Conservation (phyloP, 2,113 vertebrate genomes). For the Melanostigma gelatinosum region DNA sequence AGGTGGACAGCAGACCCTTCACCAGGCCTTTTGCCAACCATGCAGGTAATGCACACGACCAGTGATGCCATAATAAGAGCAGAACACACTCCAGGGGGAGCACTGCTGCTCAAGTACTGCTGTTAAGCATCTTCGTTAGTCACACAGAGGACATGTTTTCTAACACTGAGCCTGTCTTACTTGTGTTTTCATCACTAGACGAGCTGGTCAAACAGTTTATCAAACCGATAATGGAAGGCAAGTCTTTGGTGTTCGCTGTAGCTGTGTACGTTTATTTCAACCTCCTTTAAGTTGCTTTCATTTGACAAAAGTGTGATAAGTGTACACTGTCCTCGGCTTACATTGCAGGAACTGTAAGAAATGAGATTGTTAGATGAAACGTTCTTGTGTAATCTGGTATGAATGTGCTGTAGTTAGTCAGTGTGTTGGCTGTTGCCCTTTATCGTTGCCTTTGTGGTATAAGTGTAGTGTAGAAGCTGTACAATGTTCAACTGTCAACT, state of each 20-base stretch:
- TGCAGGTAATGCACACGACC: slow-evolving; percentile 44
- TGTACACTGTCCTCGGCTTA: not conserved
- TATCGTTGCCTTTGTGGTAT: slow-evolving; percentile 1
- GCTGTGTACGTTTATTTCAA: not conserved
- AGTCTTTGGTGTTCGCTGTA: slow-evolving; percentile 50
- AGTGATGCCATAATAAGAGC: not conserved
- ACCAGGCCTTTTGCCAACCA: slow-evolving; percentile 79
- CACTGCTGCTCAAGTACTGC: not conserved
- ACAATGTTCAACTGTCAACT: no score
- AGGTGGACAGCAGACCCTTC: slow-evolving; percentile 77
- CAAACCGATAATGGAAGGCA: slow-evolving; percentile 74
- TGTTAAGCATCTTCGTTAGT: slow-evolving; percentile 3
- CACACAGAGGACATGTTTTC: not conserved
- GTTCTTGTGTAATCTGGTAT: not conserved
- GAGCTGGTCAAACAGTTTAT: slow-evolving; percentile 29
- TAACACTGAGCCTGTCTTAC: slow-evolving; percentile 19
- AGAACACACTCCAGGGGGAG: not conserved
- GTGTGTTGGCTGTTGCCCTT: slow-evolving; percentile 1
- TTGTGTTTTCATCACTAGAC: slow-evolving; percentile 61
- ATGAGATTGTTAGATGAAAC: not conserved
- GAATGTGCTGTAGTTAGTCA: slow-evolving; percentile 34
- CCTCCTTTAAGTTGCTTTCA: slow-evolving; percentile 3
- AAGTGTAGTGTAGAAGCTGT: slow-evolving; percentile 6
- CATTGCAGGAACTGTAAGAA: not conserved
- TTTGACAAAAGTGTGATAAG: not conserved